These are phyloP conservation scores for Spodoptera picta DNA, from an alignment of 2,888 invertebrate genomes.

Conservation along the genomic window DNA sequence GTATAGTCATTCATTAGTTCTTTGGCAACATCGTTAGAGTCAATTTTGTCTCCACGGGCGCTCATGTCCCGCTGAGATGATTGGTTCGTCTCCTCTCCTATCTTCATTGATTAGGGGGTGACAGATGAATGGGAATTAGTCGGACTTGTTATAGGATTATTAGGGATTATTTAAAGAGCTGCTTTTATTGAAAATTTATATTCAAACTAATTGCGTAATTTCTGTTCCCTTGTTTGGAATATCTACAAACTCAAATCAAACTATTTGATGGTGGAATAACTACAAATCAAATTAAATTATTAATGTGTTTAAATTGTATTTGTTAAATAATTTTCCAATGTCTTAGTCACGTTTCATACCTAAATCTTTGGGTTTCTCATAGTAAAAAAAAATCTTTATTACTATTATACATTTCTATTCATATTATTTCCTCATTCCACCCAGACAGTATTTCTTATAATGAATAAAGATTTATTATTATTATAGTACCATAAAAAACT, in stretches of 20 bases:
- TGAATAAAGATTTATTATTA: no score
- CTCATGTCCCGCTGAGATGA: conserved; percentile 58
- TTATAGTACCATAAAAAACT: no score
- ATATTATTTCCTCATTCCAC: no score
- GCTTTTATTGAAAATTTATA: conserved; percentile 3
- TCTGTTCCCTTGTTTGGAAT: neutral
- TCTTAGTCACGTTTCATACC: neutral
- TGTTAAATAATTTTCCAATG: no score
- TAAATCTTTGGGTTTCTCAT: no score
- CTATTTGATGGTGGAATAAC: neutral
- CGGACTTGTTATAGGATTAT: conserved; percentile 44
- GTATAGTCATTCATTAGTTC: conserved; percentile 53
- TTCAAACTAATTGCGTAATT: neutral
- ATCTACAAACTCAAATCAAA: no score
- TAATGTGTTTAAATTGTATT: no score
- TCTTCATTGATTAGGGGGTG: conserved; percentile 53
- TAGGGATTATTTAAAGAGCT: conserved; percentile 24
- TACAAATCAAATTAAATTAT: no score
- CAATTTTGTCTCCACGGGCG: conserved; percentile 58
- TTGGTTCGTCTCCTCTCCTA: conserved; percentile 51
- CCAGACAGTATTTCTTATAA: no score
- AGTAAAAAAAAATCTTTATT: no score
- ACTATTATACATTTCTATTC: no score
- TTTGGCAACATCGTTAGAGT: conserved; percentile 49
- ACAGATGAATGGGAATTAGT: conserved; percentile 58